Evolutionary conservation across 2,113 vertebrate species (phyloP).

Genomic region (Tetrax tetrax): DNA sequence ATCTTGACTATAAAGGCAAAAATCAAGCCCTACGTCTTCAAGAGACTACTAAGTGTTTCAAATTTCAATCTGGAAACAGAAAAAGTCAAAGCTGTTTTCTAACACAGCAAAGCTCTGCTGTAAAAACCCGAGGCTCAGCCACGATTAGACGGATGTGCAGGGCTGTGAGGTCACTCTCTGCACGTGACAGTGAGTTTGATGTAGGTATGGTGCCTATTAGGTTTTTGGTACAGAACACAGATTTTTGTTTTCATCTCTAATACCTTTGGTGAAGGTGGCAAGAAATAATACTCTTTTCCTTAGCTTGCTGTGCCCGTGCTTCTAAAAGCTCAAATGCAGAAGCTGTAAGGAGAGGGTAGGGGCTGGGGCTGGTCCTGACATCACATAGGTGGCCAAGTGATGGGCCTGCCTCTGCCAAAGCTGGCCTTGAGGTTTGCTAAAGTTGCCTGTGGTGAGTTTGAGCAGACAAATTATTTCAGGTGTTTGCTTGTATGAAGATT

Average conservation of each 20-base stretch:
- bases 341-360: background rate
- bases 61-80: background rate
- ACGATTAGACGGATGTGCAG: accelerated
- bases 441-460: background rate
- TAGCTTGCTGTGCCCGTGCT: background rate
- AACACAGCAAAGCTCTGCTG: background rate
- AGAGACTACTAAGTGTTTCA: background rate
- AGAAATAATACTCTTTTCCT: background rate
- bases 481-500: background rate
- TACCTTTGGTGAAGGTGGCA: background rate
- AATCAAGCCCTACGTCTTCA: background rate
- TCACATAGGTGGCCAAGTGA: accelerated
- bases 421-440: background rate
- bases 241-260: background rate
- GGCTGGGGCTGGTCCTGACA: background rate
- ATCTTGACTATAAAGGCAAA: background rate
- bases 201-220: background rate
- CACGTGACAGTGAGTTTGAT: background rate
- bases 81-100: background rate
- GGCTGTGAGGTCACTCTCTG: background rate
- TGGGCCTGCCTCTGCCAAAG: background rate
- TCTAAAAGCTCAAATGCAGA: background rate
- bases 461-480: background rate
- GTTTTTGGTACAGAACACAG: background rate
- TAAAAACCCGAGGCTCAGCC: background rate